These are phyloP conservation scores for Colostygia pectinataria DNA, from an alignment of 2,888 invertebrate genomes.

Conservation along the genomic window DNA sequence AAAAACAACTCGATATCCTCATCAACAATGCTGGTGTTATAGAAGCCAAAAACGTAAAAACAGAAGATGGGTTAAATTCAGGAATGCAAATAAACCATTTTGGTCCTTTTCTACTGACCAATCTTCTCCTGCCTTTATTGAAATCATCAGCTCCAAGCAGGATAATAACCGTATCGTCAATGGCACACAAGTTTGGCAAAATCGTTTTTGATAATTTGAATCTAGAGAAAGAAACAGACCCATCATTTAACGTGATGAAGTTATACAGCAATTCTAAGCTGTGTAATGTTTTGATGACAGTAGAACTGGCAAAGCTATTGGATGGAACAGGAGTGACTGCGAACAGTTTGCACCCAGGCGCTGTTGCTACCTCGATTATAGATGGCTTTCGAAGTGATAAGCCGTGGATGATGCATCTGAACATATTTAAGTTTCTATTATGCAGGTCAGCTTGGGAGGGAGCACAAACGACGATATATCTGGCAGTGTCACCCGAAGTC, in stretches of 20 bases:
- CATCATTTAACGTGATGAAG: constrained; percentile 25
- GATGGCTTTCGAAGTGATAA: too few species aligned
- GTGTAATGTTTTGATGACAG: constrained; percentile 85
- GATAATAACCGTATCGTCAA: constrained; percentile 69
- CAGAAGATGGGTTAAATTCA: constrained; percentile 84
- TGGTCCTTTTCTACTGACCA: constrained; percentile 87
- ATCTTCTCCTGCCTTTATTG: constrained; percentile 77
- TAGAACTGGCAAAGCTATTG: constrained; percentile 86
- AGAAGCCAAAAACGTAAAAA: constrained; percentile 60
- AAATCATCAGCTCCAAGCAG: constrained; percentile 66
- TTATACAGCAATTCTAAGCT: constrained; percentile 84
- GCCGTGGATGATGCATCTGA: too few species aligned
- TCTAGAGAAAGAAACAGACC: constrained; percentile 41
- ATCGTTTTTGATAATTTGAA: constrained; percentile 56
- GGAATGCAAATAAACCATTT: constrained; percentile 84
- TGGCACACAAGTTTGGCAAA: constrained; percentile 46
- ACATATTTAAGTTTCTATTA: constrained; percentile 36
- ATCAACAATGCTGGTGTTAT: constrained; percentile 84
- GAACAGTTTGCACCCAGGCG: constrained; percentile 91
- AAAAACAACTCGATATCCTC: constrained; percentile 81
- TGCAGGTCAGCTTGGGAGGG: constrained; percentile 57
- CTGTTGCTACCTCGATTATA: constrained; percentile 85
- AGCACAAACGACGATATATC: constrained; percentile 80
- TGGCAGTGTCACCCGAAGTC: constrained; percentile 77
- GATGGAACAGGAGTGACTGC: constrained; percentile 88